These are phyloP conservation scores for Ceratosolen fusciceps DNA, from an alignment of 1,140 invertebrate genomes.

Conservation along the genomic window DNA sequence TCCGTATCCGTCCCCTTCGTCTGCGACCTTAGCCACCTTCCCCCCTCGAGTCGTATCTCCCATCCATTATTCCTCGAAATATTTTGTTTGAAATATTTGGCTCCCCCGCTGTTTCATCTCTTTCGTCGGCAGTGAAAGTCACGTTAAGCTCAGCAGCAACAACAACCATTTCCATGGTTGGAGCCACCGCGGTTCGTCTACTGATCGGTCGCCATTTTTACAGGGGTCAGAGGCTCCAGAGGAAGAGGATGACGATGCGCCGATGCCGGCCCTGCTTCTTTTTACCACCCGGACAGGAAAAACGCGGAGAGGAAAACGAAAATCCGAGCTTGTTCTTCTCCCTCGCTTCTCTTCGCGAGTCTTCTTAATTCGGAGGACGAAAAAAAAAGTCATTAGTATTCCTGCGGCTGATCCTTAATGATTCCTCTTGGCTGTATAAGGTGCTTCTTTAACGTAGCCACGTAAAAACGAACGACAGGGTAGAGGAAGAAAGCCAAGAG, in stretches of 20 bases:
- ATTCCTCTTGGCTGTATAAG: too few species aligned
- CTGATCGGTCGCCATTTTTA: constrained; percentile 45
- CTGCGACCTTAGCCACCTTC: too few species aligned
- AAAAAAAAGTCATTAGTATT: too few species aligned
- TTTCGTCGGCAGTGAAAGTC: background rate
- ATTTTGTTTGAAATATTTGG: background rate
- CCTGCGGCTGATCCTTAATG: too few species aligned
- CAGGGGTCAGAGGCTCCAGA: background rate
- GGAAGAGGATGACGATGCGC: background rate
- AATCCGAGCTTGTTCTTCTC: background rate
- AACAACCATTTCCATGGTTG: background rate
- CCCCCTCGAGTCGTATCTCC: background rate
- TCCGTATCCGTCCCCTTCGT: too few species aligned
- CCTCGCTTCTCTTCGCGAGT: background rate
- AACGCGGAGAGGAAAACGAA: constrained; percentile 1
- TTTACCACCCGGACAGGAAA: background rate
- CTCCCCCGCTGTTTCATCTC: background rate
- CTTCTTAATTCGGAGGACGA: too few species aligned
- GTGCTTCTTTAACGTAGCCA: too few species aligned
- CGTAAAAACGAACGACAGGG: too few species aligned
- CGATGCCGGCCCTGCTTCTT: background rate
- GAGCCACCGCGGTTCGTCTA: too few species aligned
- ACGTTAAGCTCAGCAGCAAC: background rate
- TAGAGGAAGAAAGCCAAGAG: too few species aligned
- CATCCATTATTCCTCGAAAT: background rate